phyloP scores from a whole-genome alignment of 2,113 vertebrate genomes.

The Heterotilapia buettikoferi region DNA sequence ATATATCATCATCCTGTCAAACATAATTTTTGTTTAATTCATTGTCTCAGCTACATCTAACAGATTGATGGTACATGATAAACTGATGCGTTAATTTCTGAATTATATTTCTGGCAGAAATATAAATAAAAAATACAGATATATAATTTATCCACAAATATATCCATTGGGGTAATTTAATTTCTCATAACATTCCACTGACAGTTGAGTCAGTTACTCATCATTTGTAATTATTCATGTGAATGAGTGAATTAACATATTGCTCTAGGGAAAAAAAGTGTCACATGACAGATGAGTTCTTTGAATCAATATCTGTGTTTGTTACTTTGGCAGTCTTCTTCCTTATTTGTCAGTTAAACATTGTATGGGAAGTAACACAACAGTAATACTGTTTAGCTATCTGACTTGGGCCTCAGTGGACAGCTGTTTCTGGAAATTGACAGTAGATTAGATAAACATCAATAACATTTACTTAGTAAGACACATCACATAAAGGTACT shows the following conservation, averaged over 20 bases:
- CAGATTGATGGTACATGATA: background rate
- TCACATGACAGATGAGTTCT: background rate
- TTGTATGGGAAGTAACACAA: background rate
- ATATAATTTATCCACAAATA: background rate
- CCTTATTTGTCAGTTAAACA: background rate
- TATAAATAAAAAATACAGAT: background rate
- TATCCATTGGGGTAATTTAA: background rate
- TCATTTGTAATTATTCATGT: background rate
- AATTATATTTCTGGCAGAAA: background rate
- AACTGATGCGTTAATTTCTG: background rate
- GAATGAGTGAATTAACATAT: background rate
- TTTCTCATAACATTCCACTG: background rate
- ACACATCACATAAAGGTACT: background rate
- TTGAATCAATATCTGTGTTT: background rate
- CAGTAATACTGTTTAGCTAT: background rate
- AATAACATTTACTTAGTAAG: slow-evolving; percentile 5
- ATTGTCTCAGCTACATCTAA: background rate
- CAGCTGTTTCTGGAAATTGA: slow-evolving; percentile 7
- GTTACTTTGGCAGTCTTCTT: background rate
- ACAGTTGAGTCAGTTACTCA: background rate
- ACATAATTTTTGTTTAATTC: background rate
- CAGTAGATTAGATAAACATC: background rate
- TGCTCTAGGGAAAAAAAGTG: background rate
- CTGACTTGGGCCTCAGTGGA: background rate
- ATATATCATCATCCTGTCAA: background rate